A percentile compares a stretch with the other conserved stretches of the same genome.
phyloP scores from a whole-genome alignment of 1,140 invertebrate genomes.

The Anastrepha obliqua region DNA sequence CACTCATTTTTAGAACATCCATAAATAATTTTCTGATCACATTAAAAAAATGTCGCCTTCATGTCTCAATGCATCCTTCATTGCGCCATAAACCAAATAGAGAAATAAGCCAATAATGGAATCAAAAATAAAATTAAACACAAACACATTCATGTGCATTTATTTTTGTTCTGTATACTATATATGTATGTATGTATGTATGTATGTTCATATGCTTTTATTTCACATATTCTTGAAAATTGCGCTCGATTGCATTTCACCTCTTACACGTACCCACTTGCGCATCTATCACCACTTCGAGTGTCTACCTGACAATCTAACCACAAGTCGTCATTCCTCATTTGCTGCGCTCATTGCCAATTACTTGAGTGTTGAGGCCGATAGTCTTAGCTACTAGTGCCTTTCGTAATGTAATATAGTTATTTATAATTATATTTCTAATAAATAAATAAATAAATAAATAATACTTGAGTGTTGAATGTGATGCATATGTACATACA shows the following conservation, averaged over 20 bases:
- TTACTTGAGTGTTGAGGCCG: neutral
- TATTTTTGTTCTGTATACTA: neutral
- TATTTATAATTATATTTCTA: neutral
- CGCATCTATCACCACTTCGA: neutral
- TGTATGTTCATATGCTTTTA: neutral
- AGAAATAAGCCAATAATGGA: neutral
- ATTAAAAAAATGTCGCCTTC: neutral
- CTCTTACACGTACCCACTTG: neutral
- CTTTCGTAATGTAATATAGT: too few relatives aligned
- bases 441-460: too few relatives aligned
- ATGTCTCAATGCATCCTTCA: neutral
- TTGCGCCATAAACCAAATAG: neutral
- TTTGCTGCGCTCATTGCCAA: neutral
- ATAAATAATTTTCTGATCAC: neutral
- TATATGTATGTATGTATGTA: neutral
- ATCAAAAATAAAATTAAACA: neutral
- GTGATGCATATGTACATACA: too few relatives aligned
- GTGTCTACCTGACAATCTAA: neutral
- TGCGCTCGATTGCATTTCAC: conserved; percentile 7
- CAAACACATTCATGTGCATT: neutral
- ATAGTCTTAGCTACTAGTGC: too few relatives aligned
- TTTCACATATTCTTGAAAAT: neutral
- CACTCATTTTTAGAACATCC: neutral
- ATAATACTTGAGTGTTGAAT: too few relatives aligned
- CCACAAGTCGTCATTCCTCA: neutral